Evolutionary conservation across 1,140 invertebrate genomes (phyloP).

Genomic region (Panulirus ornatus): DNA sequence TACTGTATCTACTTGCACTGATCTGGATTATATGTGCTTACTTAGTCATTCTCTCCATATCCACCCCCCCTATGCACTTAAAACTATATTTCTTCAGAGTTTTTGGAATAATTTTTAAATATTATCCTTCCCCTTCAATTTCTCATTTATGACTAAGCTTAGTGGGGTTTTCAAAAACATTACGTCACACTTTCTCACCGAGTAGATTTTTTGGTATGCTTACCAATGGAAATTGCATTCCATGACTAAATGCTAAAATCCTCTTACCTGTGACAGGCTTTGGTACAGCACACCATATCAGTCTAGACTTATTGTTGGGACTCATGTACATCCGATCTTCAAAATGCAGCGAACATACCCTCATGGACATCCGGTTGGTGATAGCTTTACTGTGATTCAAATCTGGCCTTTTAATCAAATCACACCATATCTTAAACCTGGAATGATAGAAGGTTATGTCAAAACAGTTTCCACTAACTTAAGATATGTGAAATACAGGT

Average conservation of each 20-base stretch:
- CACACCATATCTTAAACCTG: slow-evolving; percentile 51
- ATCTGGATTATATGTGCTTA: too few relatives aligned
- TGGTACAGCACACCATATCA: slow-evolving; percentile 53
- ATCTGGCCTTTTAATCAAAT: slow-evolving; percentile 25
- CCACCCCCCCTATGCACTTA: too few relatives aligned
- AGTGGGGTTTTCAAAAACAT: too few relatives aligned
- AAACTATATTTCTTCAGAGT: too few relatives aligned
- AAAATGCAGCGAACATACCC: slow-evolving; percentile 52
- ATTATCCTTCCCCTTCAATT: too few relatives aligned
- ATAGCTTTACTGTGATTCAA: slow-evolving; percentile 26
- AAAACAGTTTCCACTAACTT: too few relatives aligned
- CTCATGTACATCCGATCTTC: slow-evolving; percentile 55
- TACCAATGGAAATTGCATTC: not conserved
- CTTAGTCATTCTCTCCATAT: too few relatives aligned
- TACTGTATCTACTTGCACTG: too few relatives aligned
- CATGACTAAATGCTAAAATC: not conserved
- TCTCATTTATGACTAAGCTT: too few relatives aligned
- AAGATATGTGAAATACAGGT: not conserved
- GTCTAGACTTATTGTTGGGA: slow-evolving; percentile 29
- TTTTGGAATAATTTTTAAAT: too few relatives aligned
- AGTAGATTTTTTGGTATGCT: not conserved
- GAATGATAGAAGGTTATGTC: not conserved
- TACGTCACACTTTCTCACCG: not conserved
- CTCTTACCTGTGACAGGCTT: slow-evolving; percentile 15
- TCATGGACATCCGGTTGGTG: slow-evolving; percentile 38